Evolutionary conservation across 2,888 invertebrate species (phyloP).

Genomic region (Tortricodes alternella): DNA sequence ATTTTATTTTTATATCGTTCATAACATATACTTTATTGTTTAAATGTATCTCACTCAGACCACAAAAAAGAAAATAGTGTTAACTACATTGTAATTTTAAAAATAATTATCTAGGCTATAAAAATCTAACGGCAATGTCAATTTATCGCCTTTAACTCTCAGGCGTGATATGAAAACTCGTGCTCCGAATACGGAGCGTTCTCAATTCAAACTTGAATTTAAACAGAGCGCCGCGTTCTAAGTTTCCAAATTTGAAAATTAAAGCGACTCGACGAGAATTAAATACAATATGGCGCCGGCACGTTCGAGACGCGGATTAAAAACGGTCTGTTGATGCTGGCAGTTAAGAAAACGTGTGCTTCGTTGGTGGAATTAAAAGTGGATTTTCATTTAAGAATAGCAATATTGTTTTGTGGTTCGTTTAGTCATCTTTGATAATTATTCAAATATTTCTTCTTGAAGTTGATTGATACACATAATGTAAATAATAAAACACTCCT

Average conservation of each 20-base stretch:
- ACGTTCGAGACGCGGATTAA: constrained; percentile 34
- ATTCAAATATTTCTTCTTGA: no score
- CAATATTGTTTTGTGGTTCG: background rate
- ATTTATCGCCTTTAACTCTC: constrained; percentile 34
- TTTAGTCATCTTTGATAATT: background rate
- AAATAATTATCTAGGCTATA: background rate
- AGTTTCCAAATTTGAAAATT: constrained; percentile 79
- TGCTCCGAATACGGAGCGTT: constrained; percentile 71
- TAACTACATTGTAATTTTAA: no score
- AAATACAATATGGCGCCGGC: constrained; percentile 65
- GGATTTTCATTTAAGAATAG: background rate
- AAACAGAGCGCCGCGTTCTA: constrained; percentile 69
- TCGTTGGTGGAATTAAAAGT: background rate
- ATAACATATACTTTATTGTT: no score
- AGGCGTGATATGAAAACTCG: constrained; percentile 73
- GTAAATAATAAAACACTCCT: no score
- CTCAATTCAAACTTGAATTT: constrained; percentile 79
- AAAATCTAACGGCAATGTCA: constrained; percentile 4
- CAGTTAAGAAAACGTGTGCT: constrained; percentile 17
- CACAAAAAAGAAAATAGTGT: no score
- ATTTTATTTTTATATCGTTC: no score
- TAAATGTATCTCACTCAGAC: no score
- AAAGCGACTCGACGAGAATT: constrained; percentile 74
- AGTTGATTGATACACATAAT: no score
- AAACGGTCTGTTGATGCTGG: constrained; percentile 30